Conservation (phyloP, 2,113 vertebrate genomes). For the Urocolius indicus region DNA sequence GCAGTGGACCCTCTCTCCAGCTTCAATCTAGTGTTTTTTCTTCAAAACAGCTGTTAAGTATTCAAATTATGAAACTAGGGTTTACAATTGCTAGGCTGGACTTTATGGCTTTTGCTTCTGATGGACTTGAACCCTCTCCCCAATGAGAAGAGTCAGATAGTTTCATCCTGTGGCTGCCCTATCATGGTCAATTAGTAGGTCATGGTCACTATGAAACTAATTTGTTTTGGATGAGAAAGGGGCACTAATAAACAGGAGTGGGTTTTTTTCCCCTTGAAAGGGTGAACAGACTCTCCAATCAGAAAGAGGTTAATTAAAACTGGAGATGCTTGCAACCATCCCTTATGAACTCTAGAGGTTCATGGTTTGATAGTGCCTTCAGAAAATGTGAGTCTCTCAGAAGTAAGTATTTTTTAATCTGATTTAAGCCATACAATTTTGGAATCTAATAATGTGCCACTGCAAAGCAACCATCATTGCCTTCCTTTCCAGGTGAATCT, state of each 20-base stretch:
- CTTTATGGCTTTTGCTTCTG: background rate
- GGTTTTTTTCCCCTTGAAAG: background rate
- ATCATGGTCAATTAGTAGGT: background rate
- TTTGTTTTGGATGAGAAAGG: slow-evolving; percentile 6
- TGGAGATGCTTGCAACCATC: background rate
- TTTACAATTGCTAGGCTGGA: background rate
- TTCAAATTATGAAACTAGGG: background rate
- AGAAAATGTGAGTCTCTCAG: background rate
- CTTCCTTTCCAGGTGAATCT: background rate
- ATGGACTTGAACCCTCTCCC: background rate
- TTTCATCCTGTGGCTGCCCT: background rate
- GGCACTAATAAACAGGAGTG: background rate
- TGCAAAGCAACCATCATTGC: background rate
- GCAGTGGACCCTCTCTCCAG: background rate
- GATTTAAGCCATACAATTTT: background rate
- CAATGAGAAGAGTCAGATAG: background rate
- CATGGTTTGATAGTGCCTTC: background rate
- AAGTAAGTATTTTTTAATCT: background rate
- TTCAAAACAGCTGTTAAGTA: background rate
- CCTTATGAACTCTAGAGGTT: background rate
- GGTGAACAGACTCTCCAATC: background rate
- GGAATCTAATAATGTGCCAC: background rate
- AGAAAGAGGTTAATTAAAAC: slow-evolving; percentile 47
- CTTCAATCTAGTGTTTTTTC: background rate
- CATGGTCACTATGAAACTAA: background rate